Evolutionary conservation across 2,888 invertebrate species (phyloP).

Genomic region (Macrosoma leucophasiata): DNA sequence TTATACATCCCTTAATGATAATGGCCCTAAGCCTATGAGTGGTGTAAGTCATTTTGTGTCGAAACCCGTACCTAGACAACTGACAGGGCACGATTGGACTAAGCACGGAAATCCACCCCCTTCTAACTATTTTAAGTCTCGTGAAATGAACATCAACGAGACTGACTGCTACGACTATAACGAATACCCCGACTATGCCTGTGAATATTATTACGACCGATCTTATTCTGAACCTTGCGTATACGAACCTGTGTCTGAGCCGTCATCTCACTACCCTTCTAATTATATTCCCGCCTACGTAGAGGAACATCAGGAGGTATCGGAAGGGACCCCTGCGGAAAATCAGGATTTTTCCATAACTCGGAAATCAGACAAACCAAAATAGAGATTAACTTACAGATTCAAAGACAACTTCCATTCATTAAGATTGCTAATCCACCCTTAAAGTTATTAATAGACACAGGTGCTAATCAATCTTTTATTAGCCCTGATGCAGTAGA

Average conservation of each 20-base stretch:
- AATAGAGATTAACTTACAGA: constrained; percentile 16
- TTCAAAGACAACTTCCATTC: constrained; percentile 15
- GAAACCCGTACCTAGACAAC: constrained; percentile 16
- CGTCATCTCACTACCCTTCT: no score
- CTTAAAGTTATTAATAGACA: constrained; percentile 13
- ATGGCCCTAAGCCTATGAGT: constrained; percentile 15
- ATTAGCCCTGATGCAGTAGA: constrained; percentile 6
- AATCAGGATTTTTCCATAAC: constrained; percentile 8
- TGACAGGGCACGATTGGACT: constrained; percentile 22
- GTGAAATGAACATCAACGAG: constrained; percentile 24
- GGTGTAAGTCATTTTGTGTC: constrained; percentile 12
- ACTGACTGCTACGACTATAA: constrained; percentile 6
- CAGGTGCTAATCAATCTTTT: constrained; percentile 15
- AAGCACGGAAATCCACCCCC: constrained; percentile 25
- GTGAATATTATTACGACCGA: constrained; percentile 2
- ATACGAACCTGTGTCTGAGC: not conserved
- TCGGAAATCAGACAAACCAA: constrained; percentile 9
- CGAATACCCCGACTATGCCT: no score
- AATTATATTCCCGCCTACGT: constrained; percentile 2
- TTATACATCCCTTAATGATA: no score
- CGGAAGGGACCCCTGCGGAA: not conserved
- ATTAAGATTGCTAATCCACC: constrained; percentile 9
- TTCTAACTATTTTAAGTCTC: constrained; percentile 26
- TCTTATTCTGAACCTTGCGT: constrained; percentile 1
- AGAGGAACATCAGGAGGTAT: not conserved